phyloP scores from a whole-genome alignment of 1,140 invertebrate species.

The Magallana gigas region DNA sequence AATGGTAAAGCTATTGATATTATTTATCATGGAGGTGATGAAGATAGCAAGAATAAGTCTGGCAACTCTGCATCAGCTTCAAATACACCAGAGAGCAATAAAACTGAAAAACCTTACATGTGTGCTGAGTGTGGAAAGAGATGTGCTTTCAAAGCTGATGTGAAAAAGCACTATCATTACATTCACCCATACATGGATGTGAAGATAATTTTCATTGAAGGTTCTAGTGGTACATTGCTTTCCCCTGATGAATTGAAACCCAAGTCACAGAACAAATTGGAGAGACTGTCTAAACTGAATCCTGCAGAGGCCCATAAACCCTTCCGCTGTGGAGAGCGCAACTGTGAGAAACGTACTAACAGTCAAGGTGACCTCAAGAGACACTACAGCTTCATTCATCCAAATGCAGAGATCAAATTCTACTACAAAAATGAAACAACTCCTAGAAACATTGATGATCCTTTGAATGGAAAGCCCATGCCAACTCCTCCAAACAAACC shows the following conservation, averaged over 20 bases:
- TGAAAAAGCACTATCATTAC: slow-evolving; percentile 76
- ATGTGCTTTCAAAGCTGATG: slow-evolving; percentile 67
- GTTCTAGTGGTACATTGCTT: slow-evolving; percentile 52
- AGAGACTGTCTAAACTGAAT: background rate
- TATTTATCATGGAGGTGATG: slow-evolving; percentile 78
- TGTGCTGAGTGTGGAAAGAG: slow-evolving; percentile 73
- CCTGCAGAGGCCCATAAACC: slow-evolving; percentile 51
- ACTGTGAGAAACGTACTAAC: slow-evolving; percentile 65
- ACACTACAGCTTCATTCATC: slow-evolving; percentile 72
- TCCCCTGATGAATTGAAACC: slow-evolving; percentile 17
- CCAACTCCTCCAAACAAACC: background rate
- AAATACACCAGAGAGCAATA: background rate
- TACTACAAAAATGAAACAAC: slow-evolving; percentile 52
- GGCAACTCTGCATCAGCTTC: background rate
- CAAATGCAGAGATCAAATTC: slow-evolving; percentile 64
- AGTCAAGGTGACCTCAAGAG: slow-evolving; percentile 67
- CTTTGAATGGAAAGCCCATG: background rate
- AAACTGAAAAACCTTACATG: slow-evolving; percentile 63
- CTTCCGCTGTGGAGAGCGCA: slow-evolving; percentile 63
- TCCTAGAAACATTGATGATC: slow-evolving; percentile 27
- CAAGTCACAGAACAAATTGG: background rate
- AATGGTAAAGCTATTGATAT: slow-evolving; percentile 86
- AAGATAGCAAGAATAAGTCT: background rate
- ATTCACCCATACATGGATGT: slow-evolving; percentile 72
- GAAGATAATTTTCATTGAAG: slow-evolving; percentile 68